Evolutionary conservation across 2,888 invertebrate species (phyloP).

Genomic region (Xestia c-nigrum): DNA sequence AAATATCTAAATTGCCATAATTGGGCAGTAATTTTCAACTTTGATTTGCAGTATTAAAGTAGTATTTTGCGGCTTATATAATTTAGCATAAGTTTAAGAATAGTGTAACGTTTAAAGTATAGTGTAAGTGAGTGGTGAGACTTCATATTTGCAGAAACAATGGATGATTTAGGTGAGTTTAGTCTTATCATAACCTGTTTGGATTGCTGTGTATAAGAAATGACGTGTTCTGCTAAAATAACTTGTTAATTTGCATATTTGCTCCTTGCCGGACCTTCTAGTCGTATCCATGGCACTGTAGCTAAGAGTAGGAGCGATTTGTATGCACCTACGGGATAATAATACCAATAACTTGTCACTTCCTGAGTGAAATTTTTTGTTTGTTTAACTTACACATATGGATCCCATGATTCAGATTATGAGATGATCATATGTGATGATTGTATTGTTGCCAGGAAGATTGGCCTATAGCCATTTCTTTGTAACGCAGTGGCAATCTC

Average conservation of each 20-base stretch:
- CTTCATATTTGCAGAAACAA: constrained; percentile 68
- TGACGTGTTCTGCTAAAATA: constrained; percentile 86
- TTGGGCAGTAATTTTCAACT: constrained; percentile 77
- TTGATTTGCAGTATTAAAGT: constrained; percentile 74
- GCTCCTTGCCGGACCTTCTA: constrained; percentile 52
- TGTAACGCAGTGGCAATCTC: constrained; percentile 2
- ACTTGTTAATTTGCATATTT: constrained; percentile 72
- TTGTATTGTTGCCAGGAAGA: not conserved
- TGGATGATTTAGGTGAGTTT: constrained; percentile 90
- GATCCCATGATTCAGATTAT: constrained; percentile 28
- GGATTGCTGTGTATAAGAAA: constrained; percentile 72
- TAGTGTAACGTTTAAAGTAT: constrained; percentile 61
- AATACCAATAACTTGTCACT: constrained; percentile 20
- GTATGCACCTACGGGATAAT: not conserved
- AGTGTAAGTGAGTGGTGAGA: constrained; percentile 61
- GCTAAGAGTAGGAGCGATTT: constrained; percentile 12
- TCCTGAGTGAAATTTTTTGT: constrained; percentile 27
- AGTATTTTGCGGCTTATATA: constrained; percentile 67
- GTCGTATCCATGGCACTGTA: constrained; percentile 40
- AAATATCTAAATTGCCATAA: constrained; percentile 75
- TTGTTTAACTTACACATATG: constrained; percentile 41
- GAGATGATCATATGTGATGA: not conserved
- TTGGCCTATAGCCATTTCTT: constrained; percentile 9
- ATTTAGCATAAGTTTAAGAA: constrained; percentile 51
- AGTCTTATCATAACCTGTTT: constrained; percentile 89